phyloP scores from a whole-genome alignment of 2,797 vertebrate genomes.

The Microctenopoma steveboyesi region DNA sequence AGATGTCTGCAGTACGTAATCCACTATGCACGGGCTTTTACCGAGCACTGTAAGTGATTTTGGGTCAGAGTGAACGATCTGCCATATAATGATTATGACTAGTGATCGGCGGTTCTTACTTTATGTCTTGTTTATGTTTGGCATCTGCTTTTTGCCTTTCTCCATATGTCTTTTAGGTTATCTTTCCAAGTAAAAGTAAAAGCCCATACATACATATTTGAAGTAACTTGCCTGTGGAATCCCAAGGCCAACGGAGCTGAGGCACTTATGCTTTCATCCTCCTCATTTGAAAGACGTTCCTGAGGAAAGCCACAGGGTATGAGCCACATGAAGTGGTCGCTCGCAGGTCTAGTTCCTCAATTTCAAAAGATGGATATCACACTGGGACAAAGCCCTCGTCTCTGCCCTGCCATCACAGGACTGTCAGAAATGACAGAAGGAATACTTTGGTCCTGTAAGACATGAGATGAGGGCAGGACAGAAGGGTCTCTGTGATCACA shows the following conservation, averaged over 20 bases:
- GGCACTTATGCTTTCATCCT: constrained; percentile 57
- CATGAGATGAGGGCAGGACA: constrained; percentile 58
- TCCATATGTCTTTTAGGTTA: neutral
- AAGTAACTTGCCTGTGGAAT: constrained; percentile 37
- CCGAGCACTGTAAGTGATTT: constrained; percentile 33
- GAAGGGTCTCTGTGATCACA: constrained; percentile 65
- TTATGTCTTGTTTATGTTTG: constrained; percentile 28
- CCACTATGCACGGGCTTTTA: constrained; percentile 43
- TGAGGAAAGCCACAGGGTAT: constrained; percentile 47
- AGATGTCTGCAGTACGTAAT: constrained; percentile 50
- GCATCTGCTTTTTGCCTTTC: constrained; percentile 20
- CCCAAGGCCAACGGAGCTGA: constrained; percentile 20
- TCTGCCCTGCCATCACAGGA: constrained; percentile 58
- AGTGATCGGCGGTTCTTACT: constrained; percentile 1
- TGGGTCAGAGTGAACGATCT: constrained; percentile 28
- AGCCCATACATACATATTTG: constrained; percentile 29
- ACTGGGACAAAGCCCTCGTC: constrained; percentile 52
- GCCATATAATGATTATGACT: constrained; percentile 43
- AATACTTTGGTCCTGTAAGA: constrained; percentile 63
- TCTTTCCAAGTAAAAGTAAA: constrained; percentile 13
- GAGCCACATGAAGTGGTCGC: constrained; percentile 35
- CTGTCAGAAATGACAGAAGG: constrained; percentile 66
- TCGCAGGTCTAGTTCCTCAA: constrained; percentile 51
- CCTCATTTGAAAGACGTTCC: constrained; percentile 51
- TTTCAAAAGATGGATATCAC: constrained; percentile 70